A percentile compares a stretch with the other conserved stretches of the same genome.
Evolutionary conservation across 2,113 vertebrate genomes (phyloP).

Genomic region (Chloroceryle aenea): DNA sequence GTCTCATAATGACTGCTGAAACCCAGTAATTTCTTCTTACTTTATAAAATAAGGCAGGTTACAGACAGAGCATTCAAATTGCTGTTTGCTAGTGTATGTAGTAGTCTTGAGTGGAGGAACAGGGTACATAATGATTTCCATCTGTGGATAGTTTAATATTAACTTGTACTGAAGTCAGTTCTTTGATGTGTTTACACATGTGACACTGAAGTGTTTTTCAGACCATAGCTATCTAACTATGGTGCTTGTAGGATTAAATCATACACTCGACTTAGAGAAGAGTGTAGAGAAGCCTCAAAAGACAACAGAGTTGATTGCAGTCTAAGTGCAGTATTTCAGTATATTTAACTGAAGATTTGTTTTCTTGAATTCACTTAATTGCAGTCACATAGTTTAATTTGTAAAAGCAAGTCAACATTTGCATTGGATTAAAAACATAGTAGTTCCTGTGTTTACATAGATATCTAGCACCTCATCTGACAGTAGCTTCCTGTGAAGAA

Average conservation of each 20-base stretch:
- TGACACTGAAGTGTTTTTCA: conserved; percentile 58
- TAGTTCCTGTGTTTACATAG: conserved; percentile 13
- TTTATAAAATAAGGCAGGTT: conserved; percentile 19
- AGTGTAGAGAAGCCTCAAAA: conserved; percentile 11
- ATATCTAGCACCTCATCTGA: conserved; percentile 13
- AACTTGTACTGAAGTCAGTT: conserved; percentile 4
- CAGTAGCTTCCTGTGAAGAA: conserved; percentile 44
- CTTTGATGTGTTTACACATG: conserved; percentile 45
- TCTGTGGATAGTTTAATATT: conserved; percentile 33
- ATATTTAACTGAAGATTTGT: conserved; percentile 50
- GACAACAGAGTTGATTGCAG: conserved; percentile 49
- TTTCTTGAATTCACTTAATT: conserved; percentile 58
- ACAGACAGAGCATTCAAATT: conserved; percentile 13
- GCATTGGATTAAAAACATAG: conserved; percentile 15
- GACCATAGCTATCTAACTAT: conserved; percentile 14
- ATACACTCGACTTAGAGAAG: conserved; percentile 37
- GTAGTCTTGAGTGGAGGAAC: neutral
- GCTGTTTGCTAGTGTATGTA: neutral
- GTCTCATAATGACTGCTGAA: neutral
- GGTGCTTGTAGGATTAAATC: conserved; percentile 36
- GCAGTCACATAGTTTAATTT: conserved; percentile 50
- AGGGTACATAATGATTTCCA: conserved; percentile 21
- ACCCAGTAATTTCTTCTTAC: neutral
- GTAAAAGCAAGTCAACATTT: conserved; percentile 57
- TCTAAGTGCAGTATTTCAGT: conserved; percentile 44